Evolutionary conservation across 1,140 invertebrate species (phyloP), one percentile per base, ranked within the genome.

Genomic region (Bactericera cockerelli): DNA sequence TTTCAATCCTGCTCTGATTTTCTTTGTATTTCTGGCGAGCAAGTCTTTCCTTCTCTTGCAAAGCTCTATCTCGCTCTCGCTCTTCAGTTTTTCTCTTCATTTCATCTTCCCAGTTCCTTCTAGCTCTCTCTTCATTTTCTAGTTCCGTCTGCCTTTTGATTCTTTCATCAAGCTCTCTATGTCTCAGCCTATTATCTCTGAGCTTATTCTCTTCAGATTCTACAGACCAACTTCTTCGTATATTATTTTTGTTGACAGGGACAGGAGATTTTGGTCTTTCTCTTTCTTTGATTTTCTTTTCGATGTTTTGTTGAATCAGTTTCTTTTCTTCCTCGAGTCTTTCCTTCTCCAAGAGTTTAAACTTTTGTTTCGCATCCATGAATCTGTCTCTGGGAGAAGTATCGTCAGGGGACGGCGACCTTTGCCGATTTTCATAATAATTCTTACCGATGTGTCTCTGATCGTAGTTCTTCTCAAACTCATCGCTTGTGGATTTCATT

Each of bases 281-380:
- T 63, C 56, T 53, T 59, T 49, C 42, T 49, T 49, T 49, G 3
- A 49, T 49, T 49, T 57, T 26, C 42, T 54, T 61, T 31, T 63
- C 62, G 11, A 62, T 14, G 31, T 60, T 54, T 31, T 57, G 55
- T 28, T 59, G 61, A 4, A 63, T 16, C 1, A 60, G 31, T 10
- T 60, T 56, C 57, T 62, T 59, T 57, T 66, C 69, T 66, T 74
- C 74, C 1, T 70, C 74, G 57, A 80, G 76, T 38, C 81, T 76
- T 62, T 84, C 81, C 62, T 80, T 75, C 70, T 89, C 86, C 72
- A 89, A 76, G 22, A 81, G 79, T 67, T 82, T 76, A 66, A 89
- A 88, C 70, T 87, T 87, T 67, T 88, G 84, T 69, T 87, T 88
- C 38, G 86, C 85, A 65, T 87, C 85, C 64, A 86, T 83, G 68